Evolutionary conservation across 2,888 invertebrate genomes (phyloP), one percentile per base, ranked within the genome.

Genomic region (Stenotaenia linearis): DNA sequence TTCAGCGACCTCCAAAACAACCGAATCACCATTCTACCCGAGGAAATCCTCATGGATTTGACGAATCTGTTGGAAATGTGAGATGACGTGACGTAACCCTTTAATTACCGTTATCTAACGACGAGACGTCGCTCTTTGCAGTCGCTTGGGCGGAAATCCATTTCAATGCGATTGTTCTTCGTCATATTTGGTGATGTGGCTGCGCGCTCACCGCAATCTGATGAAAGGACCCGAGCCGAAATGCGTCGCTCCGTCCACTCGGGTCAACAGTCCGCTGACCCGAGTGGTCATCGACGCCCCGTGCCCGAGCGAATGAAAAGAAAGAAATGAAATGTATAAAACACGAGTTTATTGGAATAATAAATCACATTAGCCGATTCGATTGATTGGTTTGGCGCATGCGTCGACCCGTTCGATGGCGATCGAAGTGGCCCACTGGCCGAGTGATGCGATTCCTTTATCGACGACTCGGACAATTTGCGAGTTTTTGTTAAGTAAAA

Each of bases 101-200:
- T 23, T 45, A 45, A 45, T 45, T 45, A 18, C n/a, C 15, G 1
- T 45, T 45, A 45, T 45, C n/a, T 45, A 15, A 45, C 6, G 12
- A 15, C 1, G n/a, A 18, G 25, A 25, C 5, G 1, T 69, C 15
- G 4, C 23, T 7, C 2, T 61, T 23, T 21, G 10, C 75, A 75
- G 75, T 37, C 75, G 75, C 1, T 21, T 75, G 37, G 75, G 75
- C 21, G 75, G 75, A 3, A 75, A 75, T 35, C 75, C 75, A n/a
- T 75, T 75, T 32, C 37, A 75, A n/a, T 75, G 75, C 37, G 37
- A 75, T n/a, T 75, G 75, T 35, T 32, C 75, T 15, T 75, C 75
- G 9, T 32, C 75, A 15, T 75, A 75, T 37, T 21, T 75, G 35
- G 37, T 75, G 12, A 32, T 32, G 75, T 75, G 75, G 75, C 37